These are phyloP conservation scores for Ips typographus DNA, from an alignment of 1,140 invertebrate species.

Conservation along the genomic window DNA sequence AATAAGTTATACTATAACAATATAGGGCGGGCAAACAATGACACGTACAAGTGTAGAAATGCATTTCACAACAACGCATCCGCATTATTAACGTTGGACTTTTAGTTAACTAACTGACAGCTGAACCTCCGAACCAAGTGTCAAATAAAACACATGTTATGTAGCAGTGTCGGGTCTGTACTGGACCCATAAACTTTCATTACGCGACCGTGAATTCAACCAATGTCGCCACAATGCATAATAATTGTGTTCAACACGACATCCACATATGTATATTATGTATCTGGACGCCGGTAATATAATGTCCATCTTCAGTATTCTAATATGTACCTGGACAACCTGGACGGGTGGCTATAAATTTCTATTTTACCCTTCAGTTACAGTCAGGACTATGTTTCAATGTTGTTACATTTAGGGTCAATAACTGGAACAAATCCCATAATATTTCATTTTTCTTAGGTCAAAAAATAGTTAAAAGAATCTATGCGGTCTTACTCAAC, in stretches of 20 bases:
- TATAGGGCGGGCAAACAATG: neutral
- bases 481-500: too few relatives aligned
- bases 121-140: slow-evolving; percentile 3
- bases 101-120: slow-evolving; percentile 12
- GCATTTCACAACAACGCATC: neutral
- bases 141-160: slow-evolving; percentile 9
- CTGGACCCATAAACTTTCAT: slow-evolving; percentile 5
- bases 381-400: too few relatives aligned
- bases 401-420: too few relatives aligned
- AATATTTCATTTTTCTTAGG: too few relatives aligned
- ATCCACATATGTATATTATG: neutral
- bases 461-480: too few relatives aligned
- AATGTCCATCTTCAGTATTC: slow-evolving; percentile 3
- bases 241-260: slow-evolving; percentile 1
- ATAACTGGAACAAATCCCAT: too few relatives aligned
- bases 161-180: neutral
- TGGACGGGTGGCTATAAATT: neutral
- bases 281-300: neutral
- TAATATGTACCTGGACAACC: slow-evolving; percentile 4
- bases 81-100: slow-evolving; percentile 1
- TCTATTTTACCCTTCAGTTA: neutral
- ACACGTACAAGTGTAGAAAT: neutral
- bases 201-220: slow-evolving; percentile 6
- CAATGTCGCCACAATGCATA: slow-evolving; percentile 2
- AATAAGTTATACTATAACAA: neutral